A percentile compares a stretch with the other conserved stretches of the same genome.
Conservation (phyloP, 2,888 invertebrate species). For the Diarsia brunnea region DNA sequence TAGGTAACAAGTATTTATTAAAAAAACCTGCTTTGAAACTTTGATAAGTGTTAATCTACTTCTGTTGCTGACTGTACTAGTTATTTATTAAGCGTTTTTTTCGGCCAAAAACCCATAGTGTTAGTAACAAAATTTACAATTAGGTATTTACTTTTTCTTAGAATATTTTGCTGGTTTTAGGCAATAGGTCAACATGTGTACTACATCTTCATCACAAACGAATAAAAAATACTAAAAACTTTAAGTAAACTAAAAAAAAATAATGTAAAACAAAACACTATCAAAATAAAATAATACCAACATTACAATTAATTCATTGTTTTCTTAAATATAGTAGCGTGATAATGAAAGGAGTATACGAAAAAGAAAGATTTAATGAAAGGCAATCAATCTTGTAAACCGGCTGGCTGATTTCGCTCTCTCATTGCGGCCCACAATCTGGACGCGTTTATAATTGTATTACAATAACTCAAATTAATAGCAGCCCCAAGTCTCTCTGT, state of each 20-base stretch:
- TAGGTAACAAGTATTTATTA: no score
- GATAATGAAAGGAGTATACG: conserved; percentile 47
- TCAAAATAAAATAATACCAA: conserved; percentile 2
- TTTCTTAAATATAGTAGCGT: conserved; percentile 4
- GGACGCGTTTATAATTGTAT: conserved; percentile 46
- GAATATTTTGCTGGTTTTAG: no score
- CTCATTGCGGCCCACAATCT: conserved; percentile 32
- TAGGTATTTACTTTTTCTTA: no score
- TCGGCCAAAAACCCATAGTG: no score
- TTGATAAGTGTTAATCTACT: no score
- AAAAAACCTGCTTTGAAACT: no score
- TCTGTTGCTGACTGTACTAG: no score
- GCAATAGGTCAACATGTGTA: no score
- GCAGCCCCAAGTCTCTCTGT: conserved; percentile 23
- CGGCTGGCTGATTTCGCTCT: conserved; percentile 15
- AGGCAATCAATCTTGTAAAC: conserved; percentile 44
- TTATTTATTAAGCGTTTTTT: no score
- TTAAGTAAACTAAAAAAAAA: background rate
- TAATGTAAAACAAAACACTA: background rate
- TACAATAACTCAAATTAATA: conserved; percentile 47
- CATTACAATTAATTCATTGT: background rate
- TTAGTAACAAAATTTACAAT: no score
- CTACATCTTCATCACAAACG: no score
- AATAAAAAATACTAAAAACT: background rate
- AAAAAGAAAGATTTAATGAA: conserved; percentile 47